Conservation (phyloP, 2,888 invertebrate genomes). For the Phlogophora meticulosa region DNA sequence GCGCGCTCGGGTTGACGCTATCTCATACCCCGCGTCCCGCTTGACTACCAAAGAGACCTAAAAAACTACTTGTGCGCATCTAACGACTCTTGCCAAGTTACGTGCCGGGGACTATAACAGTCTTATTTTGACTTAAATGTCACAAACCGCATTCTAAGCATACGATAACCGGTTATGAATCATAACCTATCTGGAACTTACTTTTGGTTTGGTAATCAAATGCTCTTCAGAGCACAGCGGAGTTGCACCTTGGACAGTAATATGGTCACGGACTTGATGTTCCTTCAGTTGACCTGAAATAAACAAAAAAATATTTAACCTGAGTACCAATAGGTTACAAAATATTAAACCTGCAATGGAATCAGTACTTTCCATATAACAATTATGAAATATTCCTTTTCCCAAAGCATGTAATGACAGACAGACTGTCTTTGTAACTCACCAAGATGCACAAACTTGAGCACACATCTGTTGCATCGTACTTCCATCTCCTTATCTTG, state of each 20-base stretch:
- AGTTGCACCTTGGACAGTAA: constrained; percentile 80
- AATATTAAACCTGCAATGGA: neutral
- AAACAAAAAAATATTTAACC: neutral
- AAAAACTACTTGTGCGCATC: too few relatives aligned
- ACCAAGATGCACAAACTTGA: constrained; percentile 94
- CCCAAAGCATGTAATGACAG: neutral
- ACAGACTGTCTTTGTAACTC: constrained; percentile 57
- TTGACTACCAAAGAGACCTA: too few relatives aligned
- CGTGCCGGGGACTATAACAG: too few relatives aligned
- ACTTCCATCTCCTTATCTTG: constrained; percentile 92
- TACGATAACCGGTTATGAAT: too few relatives aligned
- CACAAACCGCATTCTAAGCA: too few relatives aligned
- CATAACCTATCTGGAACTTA: constrained; percentile 59
- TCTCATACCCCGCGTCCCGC: too few relatives aligned
- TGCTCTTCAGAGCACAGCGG: constrained; percentile 87
- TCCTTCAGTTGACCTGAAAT: constrained; percentile 90
- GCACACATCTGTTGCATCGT: constrained; percentile 94
- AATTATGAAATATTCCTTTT: neutral
- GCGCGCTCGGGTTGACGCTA: too few relatives aligned
- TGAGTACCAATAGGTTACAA: neutral
- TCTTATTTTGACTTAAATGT: too few relatives aligned
- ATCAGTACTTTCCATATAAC: neutral
- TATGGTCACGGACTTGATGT: constrained; percentile 90
- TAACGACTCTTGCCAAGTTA: too few relatives aligned
- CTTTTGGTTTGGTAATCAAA: constrained; percentile 86